Base-by-base conservation (phyloP, 1,140 invertebrate species). In the Helicoverpa armigera region DNA sequence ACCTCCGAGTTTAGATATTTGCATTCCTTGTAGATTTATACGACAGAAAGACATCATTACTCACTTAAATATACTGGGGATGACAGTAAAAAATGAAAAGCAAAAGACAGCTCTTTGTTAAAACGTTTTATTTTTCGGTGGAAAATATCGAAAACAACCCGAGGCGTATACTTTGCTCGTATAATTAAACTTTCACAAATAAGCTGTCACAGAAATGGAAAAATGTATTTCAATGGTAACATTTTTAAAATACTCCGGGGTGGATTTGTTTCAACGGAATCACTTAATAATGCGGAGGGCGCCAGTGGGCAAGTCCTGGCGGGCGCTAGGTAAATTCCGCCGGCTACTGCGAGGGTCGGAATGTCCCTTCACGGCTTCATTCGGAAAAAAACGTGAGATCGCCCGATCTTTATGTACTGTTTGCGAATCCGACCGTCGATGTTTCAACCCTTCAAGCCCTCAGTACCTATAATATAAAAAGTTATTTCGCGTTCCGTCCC, bases 401-500 rank as follows among this genome's bases (percentile, higher is more conserved):
- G 88, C 88, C 82, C 83, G 87, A 89, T 90, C 88, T 92, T 92
- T 92, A 93, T 90, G 85, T 89, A 91, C 88, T 92, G 92, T 92
- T 92, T 92, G 88, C 85, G 84, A 87, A 89, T 90, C 83, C 87
- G 89, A 85, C 88, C 90, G 89, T 87, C 87, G 86, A 90, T 91
- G 88, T 91, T 92, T 92, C 87, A 92, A 89, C 89, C 88, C 88
- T 88, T 89, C 86, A 85, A 84, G 80, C 58, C 70, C 80, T 86
- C 85, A 86, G 81, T 84, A 74, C 67, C 83, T 86, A 87, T 90
- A 89, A 91, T 90, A 90, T 92, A 89, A 87, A 92, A 91, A 84
- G 85, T 91, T 90, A 88, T 92, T 90, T 82, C 75, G 85, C 82
- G 63, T 83, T 75, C 78, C 76, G 82, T 73, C 78, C 83, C 85